Evolutionary conservation across 2,113 vertebrate species (phyloP), one percentile per base, ranked within the genome.

Genomic region (Alligator sinensis): DNA sequence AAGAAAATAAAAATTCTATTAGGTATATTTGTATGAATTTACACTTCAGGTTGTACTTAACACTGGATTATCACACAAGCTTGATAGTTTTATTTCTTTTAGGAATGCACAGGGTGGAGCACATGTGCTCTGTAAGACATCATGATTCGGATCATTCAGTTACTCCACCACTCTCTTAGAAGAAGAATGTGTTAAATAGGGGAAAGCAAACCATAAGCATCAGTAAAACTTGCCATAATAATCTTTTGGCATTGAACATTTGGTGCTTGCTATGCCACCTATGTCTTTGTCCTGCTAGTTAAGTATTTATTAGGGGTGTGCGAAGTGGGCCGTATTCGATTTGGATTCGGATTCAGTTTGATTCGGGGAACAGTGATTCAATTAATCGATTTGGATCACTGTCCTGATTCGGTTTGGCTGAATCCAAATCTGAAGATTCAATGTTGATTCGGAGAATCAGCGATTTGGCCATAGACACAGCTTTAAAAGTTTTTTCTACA

Each of bases 221-320:
- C 34, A 64, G 17, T 24, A 76, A 47, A 62, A 21, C 13, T 84
- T 64, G 15, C 55, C 66, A 17, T 47, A 80, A 28, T 0, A 0
- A 47, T 70, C 86, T 89, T 21, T 64, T 0, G 0, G 28, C 22
- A 54, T 58, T 72, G 54, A 8, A 2, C 66, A 24, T 38, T 81
- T 77, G 61, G 28, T 87, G 58, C 66, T 87, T 77, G 19, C 15
- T 63, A 61, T 77, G 70, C 9, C 3, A 4, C 77, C 92, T 94
- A 84, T 82, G 72, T 82, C 60, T 55, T 94, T 61, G n/a, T 77
- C 75, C 80, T 86, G 58, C 75, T 92, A 91, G 47, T 47, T 47
- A 47, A 47, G 47, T 47, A 47, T 47, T 47, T 47, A 47, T 47
- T 47, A 47, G 47, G 47, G 47, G 47, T 47, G 47, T 47, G 47